Base-by-base conservation (phyloP, 1,140 invertebrate species). In the Apis florea region DNA sequence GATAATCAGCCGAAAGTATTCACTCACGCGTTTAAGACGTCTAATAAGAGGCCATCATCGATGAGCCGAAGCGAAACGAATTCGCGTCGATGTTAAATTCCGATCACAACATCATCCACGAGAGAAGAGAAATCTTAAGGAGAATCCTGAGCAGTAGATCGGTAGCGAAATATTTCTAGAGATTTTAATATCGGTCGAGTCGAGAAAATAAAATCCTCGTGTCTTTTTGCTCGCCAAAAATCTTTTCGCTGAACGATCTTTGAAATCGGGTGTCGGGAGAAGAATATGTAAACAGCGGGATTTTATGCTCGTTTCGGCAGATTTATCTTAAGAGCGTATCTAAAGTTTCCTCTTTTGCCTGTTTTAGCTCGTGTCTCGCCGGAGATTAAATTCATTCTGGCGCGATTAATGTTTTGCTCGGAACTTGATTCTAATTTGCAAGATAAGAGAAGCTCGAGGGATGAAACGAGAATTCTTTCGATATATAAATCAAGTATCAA, bases 281-380 rank as follows among this genome's bases (percentile, higher is more conserved):
- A 61, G 9, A 47, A 76, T 47, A 64, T 15, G 73, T 59, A 85
- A 71, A 66, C 10, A 49, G 58, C 17, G 6, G 40, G 58, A 51
- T 83, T 81, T 76, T 71, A 78, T 70, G 75, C 70, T 64, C 54
- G 61, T 71, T 72, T 69, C 64, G 11, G 4, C 86, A 87, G 85
- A 40, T 86, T 51, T 83, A 86, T 83, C 85, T 86, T 11, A 10
- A n/a, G 11, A 47, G 51, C 54, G 77, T 56, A 87, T 86, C 81
- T 77, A n/a, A 56, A 61, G 69, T 69, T 47, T 40, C 17, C 69
- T 51, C 31, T 61, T n/a, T 79, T 70, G 49, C n/a, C 8, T 66
- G 61, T 85, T 26, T 79, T 68, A 49, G 63, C 47, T 74, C 69
- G 71, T 71, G 66, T 86, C 53, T 76, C 71, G 40, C 53, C 15